These are phyloP conservation scores for Calcarius ornatus DNA, from an alignment of 2,113 vertebrate species.

Conservation along the genomic window DNA sequence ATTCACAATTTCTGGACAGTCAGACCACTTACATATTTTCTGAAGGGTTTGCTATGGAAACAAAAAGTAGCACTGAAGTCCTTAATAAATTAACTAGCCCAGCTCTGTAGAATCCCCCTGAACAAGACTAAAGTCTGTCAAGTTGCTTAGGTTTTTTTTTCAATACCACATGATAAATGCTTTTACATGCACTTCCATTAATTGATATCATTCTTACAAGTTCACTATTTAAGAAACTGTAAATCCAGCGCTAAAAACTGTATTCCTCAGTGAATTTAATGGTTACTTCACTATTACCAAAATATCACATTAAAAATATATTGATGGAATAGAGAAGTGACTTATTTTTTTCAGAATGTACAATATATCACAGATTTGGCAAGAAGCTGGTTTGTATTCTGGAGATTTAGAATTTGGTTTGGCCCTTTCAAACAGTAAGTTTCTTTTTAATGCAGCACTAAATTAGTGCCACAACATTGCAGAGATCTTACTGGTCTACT, in stretches of 20 bases:
- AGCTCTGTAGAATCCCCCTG: neutral
- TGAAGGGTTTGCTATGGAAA: neutral
- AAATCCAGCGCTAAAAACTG: neutral
- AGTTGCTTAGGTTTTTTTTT: neutral
- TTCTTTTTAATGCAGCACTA: neutral
- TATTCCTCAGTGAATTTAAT: neutral
- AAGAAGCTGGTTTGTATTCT: neutral
- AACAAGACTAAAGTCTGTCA: neutral
- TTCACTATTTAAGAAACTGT: neutral
- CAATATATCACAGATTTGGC: neutral
- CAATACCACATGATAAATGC: neutral
- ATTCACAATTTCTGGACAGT: neutral
- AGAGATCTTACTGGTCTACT: neutral
- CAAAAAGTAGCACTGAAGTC: neutral
- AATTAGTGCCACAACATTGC: neutral
- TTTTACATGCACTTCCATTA: neutral
- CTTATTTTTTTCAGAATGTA: neutral
- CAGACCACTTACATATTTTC: neutral
- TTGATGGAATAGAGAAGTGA: neutral
- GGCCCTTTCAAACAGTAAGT: neutral
- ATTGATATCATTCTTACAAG: neutral
- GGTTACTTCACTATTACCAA: neutral
- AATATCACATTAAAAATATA: neutral
- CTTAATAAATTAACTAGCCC: neutral
- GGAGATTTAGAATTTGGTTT: neutral